Evolutionary conservation across 2,888 invertebrate genomes (phyloP).

Genomic region (Reticulitermes lucifugus): DNA sequence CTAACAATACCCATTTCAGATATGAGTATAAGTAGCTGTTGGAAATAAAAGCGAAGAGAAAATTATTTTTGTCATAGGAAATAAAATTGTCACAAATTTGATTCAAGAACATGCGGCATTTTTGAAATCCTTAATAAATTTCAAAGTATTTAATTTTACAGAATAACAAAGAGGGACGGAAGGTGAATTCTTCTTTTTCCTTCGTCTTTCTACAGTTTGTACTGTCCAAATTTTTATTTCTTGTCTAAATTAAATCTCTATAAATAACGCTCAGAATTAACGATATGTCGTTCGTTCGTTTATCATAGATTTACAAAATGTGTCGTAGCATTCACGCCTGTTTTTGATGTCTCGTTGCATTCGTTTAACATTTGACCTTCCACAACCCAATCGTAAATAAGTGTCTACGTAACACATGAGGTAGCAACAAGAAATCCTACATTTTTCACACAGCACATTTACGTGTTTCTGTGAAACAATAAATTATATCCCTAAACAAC

Average conservation of each 20-base stretch:
- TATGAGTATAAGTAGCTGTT: too few species aligned
- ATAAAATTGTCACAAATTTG: neutral
- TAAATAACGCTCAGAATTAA: neutral
- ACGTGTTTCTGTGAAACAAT: too few species aligned
- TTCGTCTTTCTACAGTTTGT: neutral
- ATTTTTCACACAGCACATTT: too few species aligned
- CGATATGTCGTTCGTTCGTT: neutral
- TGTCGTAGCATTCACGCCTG: neutral
- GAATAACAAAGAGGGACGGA: neutral
- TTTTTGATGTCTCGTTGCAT: neutral
- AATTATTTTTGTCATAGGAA: neutral
- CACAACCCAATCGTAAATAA: too few species aligned
- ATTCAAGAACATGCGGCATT: neutral
- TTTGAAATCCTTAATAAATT: neutral
- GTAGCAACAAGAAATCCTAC: too few species aligned
- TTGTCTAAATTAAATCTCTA: neutral
- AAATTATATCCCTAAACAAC: too few species aligned
- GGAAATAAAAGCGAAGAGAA: neutral
- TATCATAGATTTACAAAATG: neutral
- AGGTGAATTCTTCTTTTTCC: neutral
- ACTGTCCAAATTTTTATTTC: neutral
- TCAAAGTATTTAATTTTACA: neutral
- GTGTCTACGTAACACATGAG: too few species aligned
- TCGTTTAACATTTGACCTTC: too few species aligned
- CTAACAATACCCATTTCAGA: too few species aligned